Conservation (phyloP, 2,888 invertebrate genomes). For the Taphrorychus bicolor region DNA sequence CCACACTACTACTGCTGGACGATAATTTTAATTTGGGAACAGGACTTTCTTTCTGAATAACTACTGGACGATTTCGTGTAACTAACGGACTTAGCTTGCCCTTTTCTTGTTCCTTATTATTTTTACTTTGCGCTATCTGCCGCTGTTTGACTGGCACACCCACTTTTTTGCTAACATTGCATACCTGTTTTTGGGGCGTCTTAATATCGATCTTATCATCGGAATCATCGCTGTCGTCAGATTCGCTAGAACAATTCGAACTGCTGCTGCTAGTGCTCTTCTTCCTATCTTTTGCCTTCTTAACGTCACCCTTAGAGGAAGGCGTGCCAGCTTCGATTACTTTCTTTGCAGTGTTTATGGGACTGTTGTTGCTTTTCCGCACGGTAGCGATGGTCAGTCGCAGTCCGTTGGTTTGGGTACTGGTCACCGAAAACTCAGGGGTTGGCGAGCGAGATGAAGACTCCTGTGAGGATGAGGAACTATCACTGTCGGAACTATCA, state of each 20-base stretch:
- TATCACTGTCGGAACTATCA: slow-evolving; percentile 58
- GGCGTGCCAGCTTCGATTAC: background rate
- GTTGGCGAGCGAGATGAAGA: slow-evolving; percentile 57
- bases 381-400: slow-evolving; percentile 70
- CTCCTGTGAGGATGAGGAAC: slow-evolving; percentile 56
- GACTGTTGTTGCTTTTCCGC: slow-evolving; percentile 52
- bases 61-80: background rate
- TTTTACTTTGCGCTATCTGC: background rate
- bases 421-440: slow-evolving; percentile 68
- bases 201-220: slow-evolving; percentile 17
- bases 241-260: slow-evolving; percentile 37
- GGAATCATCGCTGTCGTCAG: slow-evolving; percentile 17
- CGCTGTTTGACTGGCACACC: background rate
- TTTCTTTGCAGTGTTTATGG: slow-evolving; percentile 53
- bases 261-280: slow-evolving; percentile 33
- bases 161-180: background rate
- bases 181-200: background rate
- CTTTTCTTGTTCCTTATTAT: slow-evolving; percentile 13
- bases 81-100: slow-evolving; percentile 12
- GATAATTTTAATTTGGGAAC: slow-evolving; percentile 18
- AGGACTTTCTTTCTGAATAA: slow-evolving; percentile 15
- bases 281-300: slow-evolving; percentile 18
- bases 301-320: background rate
- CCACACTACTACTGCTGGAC: slow-evolving; percentile 11
- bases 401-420: slow-evolving; percentile 66